Conservation (phyloP, 2,797 vertebrate species). For the Dryobates pubescens region DNA sequence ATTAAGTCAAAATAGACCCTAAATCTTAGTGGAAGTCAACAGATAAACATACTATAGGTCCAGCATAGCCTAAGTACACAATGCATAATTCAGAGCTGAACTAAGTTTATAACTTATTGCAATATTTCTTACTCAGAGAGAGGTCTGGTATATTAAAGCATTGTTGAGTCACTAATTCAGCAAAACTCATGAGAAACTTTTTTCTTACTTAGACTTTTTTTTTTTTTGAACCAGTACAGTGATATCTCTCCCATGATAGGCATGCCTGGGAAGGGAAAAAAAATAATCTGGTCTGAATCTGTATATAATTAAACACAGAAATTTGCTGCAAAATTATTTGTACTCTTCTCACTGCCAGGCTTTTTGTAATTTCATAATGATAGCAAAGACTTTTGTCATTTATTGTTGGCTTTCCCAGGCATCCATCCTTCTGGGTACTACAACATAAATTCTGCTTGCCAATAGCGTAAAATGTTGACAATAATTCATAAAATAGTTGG, state of each 20-base stretch:
- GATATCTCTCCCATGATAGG: background rate
- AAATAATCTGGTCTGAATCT: slow-evolving; percentile 15
- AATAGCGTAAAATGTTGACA: background rate
- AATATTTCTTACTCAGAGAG: slow-evolving; percentile 72
- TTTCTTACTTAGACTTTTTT: background rate
- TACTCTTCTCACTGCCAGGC: background rate
- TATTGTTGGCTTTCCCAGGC: background rate
- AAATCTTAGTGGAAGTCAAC: slow-evolving; percentile 87
- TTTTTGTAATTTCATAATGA: background rate
- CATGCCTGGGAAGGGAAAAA: background rate
- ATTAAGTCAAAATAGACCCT: slow-evolving; percentile 82
- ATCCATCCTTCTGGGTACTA: background rate
- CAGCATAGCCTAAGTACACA: slow-evolving; percentile 80
- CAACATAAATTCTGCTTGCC: background rate
- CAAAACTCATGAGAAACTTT: slow-evolving; percentile 55
- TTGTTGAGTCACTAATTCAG: slow-evolving; percentile 71
- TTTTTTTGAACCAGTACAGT: background rate
- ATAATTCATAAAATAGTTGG: background rate
- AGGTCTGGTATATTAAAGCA: slow-evolving; percentile 72
- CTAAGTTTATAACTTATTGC: slow-evolving; percentile 74
- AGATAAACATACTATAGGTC: slow-evolving; percentile 84
- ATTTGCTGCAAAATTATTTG: slow-evolving; percentile 23
- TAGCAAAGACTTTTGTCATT: background rate
- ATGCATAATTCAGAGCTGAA: slow-evolving; percentile 81
- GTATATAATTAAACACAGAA: slow-evolving; percentile 31